A percentile compares a stretch with the other conserved stretches of the same genome.
phyloP scores from a whole-genome alignment of 2,797 vertebrate genomes.

The Bradypodion pumilum region DNA sequence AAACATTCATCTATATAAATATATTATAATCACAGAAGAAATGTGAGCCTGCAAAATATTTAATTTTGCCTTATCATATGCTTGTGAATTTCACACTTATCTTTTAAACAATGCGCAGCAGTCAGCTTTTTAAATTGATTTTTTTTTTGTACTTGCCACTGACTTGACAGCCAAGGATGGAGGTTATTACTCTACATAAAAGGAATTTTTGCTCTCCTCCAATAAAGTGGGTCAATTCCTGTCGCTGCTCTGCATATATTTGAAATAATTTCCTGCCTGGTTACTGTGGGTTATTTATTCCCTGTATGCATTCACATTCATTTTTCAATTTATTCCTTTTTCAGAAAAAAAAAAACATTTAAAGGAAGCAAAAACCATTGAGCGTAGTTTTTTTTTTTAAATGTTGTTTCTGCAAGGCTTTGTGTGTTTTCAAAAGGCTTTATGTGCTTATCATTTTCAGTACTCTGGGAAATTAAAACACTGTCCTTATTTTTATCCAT shows the following conservation, averaged over 20 bases:
- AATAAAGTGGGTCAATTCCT: constrained; percentile 61
- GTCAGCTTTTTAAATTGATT: constrained; percentile 27
- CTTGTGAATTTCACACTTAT: constrained; percentile 39
- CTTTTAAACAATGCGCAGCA: constrained; percentile 41
- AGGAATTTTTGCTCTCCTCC: constrained; percentile 45
- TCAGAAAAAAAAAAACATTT: constrained; percentile 32
- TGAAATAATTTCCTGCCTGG: constrained; percentile 62
- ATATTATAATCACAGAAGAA: constrained; percentile 40
- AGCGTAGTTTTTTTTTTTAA: background rate
- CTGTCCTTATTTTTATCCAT: constrained; percentile 13
- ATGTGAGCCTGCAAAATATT: background rate
- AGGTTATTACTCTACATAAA: constrained; percentile 49
- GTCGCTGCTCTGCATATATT: constrained; percentile 54
- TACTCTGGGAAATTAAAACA: constrained; percentile 20
- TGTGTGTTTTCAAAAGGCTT: constrained; percentile 38
- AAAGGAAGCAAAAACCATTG: constrained; percentile 40
- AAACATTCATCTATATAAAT: constrained; percentile 42
- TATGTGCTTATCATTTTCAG: constrained; percentile 37
- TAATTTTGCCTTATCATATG: constrained; percentile 34
- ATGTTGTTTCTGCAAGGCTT: constrained; percentile 49
- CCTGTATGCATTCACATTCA: constrained; percentile 44
- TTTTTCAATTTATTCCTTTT: constrained; percentile 50
- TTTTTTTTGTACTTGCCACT: constrained; percentile 26
- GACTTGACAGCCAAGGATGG: constrained; percentile 16
- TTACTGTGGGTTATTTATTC: constrained; percentile 57